These are phyloP conservation scores for Anoncus sp. DNA, from an alignment of 2,888 invertebrate genomes.

Conservation along the genomic window DNA sequence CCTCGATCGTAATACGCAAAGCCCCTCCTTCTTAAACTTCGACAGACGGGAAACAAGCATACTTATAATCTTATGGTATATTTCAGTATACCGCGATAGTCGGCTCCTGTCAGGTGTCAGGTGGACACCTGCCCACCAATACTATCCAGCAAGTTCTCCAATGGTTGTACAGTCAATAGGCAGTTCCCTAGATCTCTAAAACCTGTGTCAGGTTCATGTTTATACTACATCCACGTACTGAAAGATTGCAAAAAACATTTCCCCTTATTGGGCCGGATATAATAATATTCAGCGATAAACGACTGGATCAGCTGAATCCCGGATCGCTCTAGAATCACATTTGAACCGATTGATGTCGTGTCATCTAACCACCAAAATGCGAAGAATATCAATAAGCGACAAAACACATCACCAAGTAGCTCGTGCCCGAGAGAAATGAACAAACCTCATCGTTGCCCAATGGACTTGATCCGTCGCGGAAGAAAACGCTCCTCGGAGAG, in stretches of 20 bases:
- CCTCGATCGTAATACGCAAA: conserved; percentile 21
- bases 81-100: not conserved
- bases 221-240: not conserved
- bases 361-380: not conserved
- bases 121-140: conserved; percentile 21
- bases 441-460: not conserved
- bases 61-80: conserved; percentile 15
- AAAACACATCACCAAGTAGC: too few species aligned
- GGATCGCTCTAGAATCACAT: not conserved
- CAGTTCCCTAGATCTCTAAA: not conserved
- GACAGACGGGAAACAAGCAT: conserved; percentile 30
- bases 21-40: conserved; percentile 24
- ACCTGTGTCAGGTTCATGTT: not conserved
- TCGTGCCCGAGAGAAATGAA: too few species aligned
- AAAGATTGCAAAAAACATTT: not conserved
- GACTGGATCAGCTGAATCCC: not conserved
- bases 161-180: not conserved
- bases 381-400: too few species aligned
- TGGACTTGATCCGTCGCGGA: not conserved
- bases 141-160: conserved; percentile 9
- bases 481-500: not conserved
- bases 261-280: not conserved
- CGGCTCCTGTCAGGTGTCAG: conserved; percentile 16
- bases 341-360: not conserved
- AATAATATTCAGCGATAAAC: not conserved